Percentiles rank a stretch among this genome's conserved stretches.
phyloP scores from a whole-genome alignment of 2,797 vertebrate genomes.

The Myotis daubentonii region DNA sequence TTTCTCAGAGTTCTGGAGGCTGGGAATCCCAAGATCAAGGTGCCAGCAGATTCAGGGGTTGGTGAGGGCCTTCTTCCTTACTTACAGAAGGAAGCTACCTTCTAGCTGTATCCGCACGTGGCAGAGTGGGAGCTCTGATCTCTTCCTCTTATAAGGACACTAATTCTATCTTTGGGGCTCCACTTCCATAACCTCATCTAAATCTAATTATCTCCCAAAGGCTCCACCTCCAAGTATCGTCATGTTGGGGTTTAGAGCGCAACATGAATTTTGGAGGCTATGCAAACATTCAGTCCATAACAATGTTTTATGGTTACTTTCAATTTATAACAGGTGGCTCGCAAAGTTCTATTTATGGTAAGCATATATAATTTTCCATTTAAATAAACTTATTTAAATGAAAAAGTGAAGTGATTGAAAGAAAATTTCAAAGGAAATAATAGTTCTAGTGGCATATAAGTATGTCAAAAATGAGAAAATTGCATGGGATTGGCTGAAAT shows the following conservation, averaged over 20 bases:
- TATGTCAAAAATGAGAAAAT: background rate
- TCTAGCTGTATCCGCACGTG: background rate
- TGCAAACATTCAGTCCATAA: background rate
- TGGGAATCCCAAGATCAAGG: background rate
- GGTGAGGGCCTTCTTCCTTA: background rate
- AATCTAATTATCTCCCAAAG: background rate
- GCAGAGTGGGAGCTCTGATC: background rate
- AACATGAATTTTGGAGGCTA: background rate
- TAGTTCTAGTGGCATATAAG: background rate
- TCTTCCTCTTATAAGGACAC: background rate
- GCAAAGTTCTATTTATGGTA: background rate
- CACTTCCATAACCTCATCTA: background rate
- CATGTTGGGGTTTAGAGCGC: background rate
- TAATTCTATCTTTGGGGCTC: background rate
- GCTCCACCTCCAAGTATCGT: background rate
- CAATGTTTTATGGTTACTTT: background rate
- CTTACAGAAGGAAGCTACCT: background rate
- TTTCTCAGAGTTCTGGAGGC: background rate
- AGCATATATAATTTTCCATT: background rate
- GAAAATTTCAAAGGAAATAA: background rate
- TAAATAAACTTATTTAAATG: slow-evolving; percentile 20
- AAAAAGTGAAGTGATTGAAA: background rate
- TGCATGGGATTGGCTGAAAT: background rate
- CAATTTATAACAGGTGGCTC: background rate
- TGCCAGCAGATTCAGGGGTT: background rate